A percentile compares a stretch with the other conserved stretches of the same genome.
Conservation (phyloP, 1,140 invertebrate genomes). For the Wiebesia pumilae region DNA sequence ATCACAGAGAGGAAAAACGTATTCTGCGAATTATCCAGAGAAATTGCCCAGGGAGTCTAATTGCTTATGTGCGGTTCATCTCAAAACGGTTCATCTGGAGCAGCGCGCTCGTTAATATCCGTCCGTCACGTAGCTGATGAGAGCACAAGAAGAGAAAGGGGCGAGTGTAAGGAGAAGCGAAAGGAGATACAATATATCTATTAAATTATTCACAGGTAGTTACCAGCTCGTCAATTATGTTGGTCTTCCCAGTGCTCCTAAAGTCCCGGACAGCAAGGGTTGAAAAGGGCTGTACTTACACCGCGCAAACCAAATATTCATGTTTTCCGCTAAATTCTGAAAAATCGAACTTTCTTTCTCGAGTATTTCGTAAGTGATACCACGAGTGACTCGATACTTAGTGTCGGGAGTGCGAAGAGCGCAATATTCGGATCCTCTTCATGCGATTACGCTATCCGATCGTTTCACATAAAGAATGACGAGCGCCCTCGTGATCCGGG, state of each 20-base stretch:
- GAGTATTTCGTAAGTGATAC: too few species aligned
- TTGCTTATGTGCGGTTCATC: constrained; percentile 21
- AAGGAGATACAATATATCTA: constrained; percentile 57
- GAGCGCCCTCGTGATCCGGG: too few species aligned
- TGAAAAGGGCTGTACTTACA: too few species aligned
- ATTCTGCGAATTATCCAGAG: constrained; percentile 15
- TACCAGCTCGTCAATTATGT: constrained; percentile 63
- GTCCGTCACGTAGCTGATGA: constrained; percentile 14
- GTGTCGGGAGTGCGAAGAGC: too few species aligned
- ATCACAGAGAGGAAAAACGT: not conserved
- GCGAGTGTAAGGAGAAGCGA: not conserved
- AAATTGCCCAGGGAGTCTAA: not conserved
- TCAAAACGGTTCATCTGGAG: constrained; percentile 11
- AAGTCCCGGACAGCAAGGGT: not conserved
- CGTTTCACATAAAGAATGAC: too few species aligned
- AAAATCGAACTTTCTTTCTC: too few species aligned
- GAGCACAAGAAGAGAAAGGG: not conserved
- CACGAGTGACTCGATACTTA: too few species aligned
- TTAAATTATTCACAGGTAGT: constrained; percentile 67
- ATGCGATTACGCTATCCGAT: too few species aligned
- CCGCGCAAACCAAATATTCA: too few species aligned
- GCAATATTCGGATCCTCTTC: too few species aligned
- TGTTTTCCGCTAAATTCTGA: too few species aligned
- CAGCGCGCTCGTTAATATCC: not conserved
- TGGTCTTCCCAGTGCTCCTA: constrained; percentile 51